Base-by-base conservation (phyloP, 2,113 vertebrate genomes). In the Megaptera novaeangliae region DNA sequence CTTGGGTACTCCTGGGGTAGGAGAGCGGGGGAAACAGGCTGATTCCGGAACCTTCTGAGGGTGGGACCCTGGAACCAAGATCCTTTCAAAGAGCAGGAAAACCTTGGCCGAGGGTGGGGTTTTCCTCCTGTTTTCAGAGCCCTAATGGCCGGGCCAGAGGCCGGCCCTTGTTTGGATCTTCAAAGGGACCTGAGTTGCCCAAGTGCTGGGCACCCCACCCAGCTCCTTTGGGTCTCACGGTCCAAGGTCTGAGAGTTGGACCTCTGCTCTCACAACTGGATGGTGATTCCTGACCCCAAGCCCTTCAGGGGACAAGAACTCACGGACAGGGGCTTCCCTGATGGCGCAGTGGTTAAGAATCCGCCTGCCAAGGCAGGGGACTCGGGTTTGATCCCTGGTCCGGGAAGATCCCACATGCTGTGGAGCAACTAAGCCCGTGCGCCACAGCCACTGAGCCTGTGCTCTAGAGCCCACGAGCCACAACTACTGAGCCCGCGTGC, bases 61-160 rank as follows among this genome's bases (percentile, higher is more conserved):
- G 75, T 36, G 20, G 84, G 23, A 82, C 46, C 59, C 57, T 75
- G 21, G 68, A 86, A 72, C 59, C 63, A 52, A 68, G 91, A 44
- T 41, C 88, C 72, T 87, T 94, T 83, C 94, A 96, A 87, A 92
- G 84, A 61, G 39, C 95, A 95, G 95, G 92, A 80, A 94, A 71
- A 64, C 81, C 84, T 90, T 12, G 39, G 57, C 64, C 55, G 0
- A 14, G 92, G 83, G 85, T 55, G 88, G 81, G 75, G 89, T 39
- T 94, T 87, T 69, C 94, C 95, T 92, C 80, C 78, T 75, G 39
- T 34, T 61, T 31, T 20, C 57, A 41, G 59, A 68, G 55, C 31
- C 49, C 21, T 0, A 5, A 14, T 0, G 55, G 69, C 41, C 12
- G 6, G 20, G 39, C 71, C 15, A 5, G 82, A 11, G 39, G 31